Base-by-base conservation (phyloP, 2,888 invertebrate species). In the Netelia fuscicornis region DNA sequence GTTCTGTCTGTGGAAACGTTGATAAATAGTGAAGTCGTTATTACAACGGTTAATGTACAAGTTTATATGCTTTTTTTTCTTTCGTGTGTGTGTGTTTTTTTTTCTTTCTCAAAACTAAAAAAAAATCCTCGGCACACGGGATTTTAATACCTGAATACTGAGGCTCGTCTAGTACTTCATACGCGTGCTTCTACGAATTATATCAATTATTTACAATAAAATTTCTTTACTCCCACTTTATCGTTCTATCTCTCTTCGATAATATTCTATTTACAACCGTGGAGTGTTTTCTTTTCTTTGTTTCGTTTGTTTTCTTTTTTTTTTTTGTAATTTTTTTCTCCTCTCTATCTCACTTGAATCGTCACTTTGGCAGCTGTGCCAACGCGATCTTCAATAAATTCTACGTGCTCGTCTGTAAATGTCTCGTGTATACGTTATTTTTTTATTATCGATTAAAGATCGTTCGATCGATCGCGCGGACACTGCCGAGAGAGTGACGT, bases 41-140 rank as follows among this genome's bases (percentile, higher is more conserved):
- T 76, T 65, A 80, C 82, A 89, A 89, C 88, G 86, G 87, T 89
- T 89, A 89, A 89, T 87, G 82, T 81, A 81, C 86, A 84, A 81
- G 78, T 37, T 5, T 37, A 37, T 37, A 37, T 37, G 8, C 6
- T 37, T 86, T 85, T 71, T 71, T 84, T 87, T 88, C 89, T 89
- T 78, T 89, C 89, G 86, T 88, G 86, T 88, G 86, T 89, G 20
- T 20, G 20, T 20, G 20, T 20, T 20, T 20, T 87, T 88, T 89
- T 89, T 80, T 89, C 88, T 87, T 87, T 87, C 87, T 87, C 83
- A 85, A 67, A 88, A 86, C 20, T 1, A 86, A 89, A 89, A 75
- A 64, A 60, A 89, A 89, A 89, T 90, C 87, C 88, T 88, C 87
- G 88, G 81, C 87, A 84, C 85, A 84, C 77, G 72, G 67, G 77